Base-by-base conservation (phyloP, 2,797 vertebrate genomes). In the Danionella dracula region DNA sequence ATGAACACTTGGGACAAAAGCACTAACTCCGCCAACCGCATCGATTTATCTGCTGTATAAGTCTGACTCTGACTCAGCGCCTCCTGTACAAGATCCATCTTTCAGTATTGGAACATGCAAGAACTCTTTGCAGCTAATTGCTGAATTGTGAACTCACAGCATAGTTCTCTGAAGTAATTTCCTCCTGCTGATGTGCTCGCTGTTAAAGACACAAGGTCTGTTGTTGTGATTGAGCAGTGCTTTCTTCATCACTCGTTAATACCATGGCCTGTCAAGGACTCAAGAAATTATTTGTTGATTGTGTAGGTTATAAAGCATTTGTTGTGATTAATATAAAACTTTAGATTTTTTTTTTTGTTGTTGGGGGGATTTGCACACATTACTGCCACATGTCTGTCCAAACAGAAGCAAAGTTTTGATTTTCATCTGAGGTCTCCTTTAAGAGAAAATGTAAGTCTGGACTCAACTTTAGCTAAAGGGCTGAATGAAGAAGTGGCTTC, bases 1-100 rank as follows among this genome's bases (percentile, higher is more conserved):
- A 87, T 96, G 81, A 89, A 94, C 85, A 94, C 93, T 1, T 97
- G 93, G 93, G 94, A 98, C 78, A 95, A 92, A 81, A 98, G 94
- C 83, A 93, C 81, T 83, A 93, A 93, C 75, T 97, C 94, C 1
- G 92, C 88, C 19, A 94, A 93, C 82, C 92, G 88, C 4, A 86
- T 95, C 17, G 96, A 98, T 84, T 88, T 97, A 56, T 97, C 95
- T 0, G 89, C 94, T 0, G 91, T 98, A 63, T 99, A 93, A 41
- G 13, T 2, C 46, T 40, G 19, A 62, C 46, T 58, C 23, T 10
- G 46, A 35, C 29, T 2, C n/a, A 23, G 12, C 1, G 27, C n/a
- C 31, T 55, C 29, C 70, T 56, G 35, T 53, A 35, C 20, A 6
- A 19, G 32, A 51, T 37, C 23, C 17, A 50, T n/a, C n/a, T 58